A percentile compares a stretch with the other conserved stretches of the same genome.
Evolutionary conservation across 2,113 vertebrate genomes (phyloP).

Genomic region (Xenopus tropicalis): DNA sequence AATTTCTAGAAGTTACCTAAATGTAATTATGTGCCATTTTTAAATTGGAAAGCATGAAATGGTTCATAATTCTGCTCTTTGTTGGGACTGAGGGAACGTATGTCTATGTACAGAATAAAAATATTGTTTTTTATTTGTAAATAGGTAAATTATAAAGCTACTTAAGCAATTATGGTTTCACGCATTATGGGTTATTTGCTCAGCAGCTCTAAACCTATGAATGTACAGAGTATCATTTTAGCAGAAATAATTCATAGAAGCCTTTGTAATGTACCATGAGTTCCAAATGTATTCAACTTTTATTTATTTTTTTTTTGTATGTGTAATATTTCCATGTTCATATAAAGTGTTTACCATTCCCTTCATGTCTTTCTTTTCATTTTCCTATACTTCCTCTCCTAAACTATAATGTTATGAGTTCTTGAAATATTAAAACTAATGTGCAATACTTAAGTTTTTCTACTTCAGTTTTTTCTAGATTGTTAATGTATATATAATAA

Average conservation of each 20-base stretch:
- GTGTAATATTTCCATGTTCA: background rate
- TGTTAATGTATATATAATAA: slow-evolving; percentile 21
- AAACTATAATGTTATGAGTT: background rate
- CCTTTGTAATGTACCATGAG: slow-evolving; percentile 7
- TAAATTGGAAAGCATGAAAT: background rate
- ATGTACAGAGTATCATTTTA: slow-evolving; percentile 24
- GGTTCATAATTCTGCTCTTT: background rate
- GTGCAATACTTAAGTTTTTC: slow-evolving; percentile 20
- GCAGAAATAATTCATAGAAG: slow-evolving; percentile 5
- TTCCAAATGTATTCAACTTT: background rate
- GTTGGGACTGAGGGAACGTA: background rate
- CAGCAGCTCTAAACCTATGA: background rate
- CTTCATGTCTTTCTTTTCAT: background rate
- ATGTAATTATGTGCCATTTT: background rate
- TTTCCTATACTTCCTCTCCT: background rate
- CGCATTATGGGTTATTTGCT: background rate
- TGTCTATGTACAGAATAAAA: background rate
- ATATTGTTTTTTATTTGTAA: slow-evolving; percentile 9
- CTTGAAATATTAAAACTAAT: background rate
- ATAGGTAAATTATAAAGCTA: slow-evolving; percentile 2
- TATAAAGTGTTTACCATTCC: slow-evolving; percentile 1
- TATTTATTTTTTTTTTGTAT: background rate
- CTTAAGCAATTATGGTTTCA: background rate
- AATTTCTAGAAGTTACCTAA: no score
- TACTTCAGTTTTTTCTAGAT: slow-evolving; percentile 16